A percentile compares a stretch with the other conserved stretches of the same genome.
These are phyloP conservation scores for Amblyopsis rosae DNA, from an alignment of 2,113 vertebrate genomes.

Conservation along the genomic window DNA sequence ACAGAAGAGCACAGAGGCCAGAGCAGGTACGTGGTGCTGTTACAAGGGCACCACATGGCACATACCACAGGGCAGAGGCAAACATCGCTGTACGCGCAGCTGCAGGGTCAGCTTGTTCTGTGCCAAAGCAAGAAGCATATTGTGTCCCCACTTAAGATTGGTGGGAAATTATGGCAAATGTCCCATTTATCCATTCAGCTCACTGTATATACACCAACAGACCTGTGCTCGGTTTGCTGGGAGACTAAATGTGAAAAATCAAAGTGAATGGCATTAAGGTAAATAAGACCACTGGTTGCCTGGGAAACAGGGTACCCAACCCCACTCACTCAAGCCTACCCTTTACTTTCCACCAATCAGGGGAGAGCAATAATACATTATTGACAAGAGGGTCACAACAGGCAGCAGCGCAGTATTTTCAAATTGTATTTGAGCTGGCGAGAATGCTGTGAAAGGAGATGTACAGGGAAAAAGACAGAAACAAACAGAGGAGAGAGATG, in stretches of 20 bases:
- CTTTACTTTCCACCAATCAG: slow-evolving; percentile 81
- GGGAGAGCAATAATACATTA: slow-evolving; percentile 77
- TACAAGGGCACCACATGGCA: slow-evolving; percentile 54
- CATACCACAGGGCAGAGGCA: slow-evolving; percentile 49
- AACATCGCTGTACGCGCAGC: slow-evolving; percentile 34
- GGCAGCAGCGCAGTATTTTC: slow-evolving; percentile 75
- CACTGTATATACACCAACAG: slow-evolving; percentile 48
- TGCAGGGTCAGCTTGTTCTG: slow-evolving; percentile 33
- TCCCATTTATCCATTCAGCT: slow-evolving; percentile 32
- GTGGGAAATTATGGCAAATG: neutral
- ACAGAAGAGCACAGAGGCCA: slow-evolving; percentile 66
- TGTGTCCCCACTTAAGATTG: slow-evolving; percentile 19
- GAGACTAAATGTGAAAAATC: slow-evolving; percentile 78
- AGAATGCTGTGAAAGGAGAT: slow-evolving; percentile 59
- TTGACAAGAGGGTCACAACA: slow-evolving; percentile 76
- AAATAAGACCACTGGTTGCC: slow-evolving; percentile 81
- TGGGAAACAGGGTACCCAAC: slow-evolving; percentile 76
- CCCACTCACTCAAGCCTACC: slow-evolving; percentile 75
- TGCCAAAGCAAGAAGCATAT: slow-evolving; percentile 13
- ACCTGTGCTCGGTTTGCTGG: slow-evolving; percentile 56
- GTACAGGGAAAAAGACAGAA: slow-evolving; percentile 44
- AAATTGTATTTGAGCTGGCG: slow-evolving; percentile 76
- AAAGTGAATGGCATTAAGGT: slow-evolving; percentile 82
- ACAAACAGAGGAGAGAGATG: slow-evolving; percentile 6
- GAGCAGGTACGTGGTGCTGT: slow-evolving; percentile 64